A percentile compares a stretch with the other conserved stretches of the same genome.
Evolutionary conservation across 2,113 vertebrate species (phyloP).

Genomic region (Neotragus pygmaeus): DNA sequence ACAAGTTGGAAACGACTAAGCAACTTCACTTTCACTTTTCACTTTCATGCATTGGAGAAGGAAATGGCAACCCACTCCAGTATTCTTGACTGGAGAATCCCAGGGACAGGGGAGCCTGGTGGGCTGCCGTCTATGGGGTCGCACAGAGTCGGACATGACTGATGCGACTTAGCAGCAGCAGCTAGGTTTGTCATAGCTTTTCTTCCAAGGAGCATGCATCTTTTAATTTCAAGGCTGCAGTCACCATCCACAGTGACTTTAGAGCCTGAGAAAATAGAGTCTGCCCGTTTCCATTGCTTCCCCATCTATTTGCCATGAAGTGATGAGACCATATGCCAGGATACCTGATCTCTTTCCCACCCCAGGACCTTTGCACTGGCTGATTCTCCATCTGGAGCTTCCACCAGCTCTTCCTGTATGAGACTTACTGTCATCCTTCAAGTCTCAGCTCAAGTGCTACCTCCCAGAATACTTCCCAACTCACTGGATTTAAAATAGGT

Average conservation of each 20-base stretch:
- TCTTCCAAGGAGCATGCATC: neutral
- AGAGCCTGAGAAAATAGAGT: neutral
- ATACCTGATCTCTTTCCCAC: neutral
- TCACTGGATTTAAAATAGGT: neutral
- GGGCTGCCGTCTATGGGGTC: neutral
- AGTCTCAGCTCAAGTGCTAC: neutral
- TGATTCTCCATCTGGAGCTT: neutral
- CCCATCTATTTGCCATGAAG: neutral
- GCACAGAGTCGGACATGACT: neutral
- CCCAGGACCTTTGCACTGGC: neutral
- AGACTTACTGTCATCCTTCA: neutral
- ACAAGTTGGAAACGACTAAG: rapidly evolving
- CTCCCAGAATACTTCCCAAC: neutral
- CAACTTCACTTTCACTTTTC: neutral
- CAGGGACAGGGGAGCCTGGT: neutral
- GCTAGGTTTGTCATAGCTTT: neutral
- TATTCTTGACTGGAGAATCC: neutral
- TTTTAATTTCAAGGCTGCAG: neutral
- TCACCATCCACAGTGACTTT: neutral
- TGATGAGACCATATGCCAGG: neutral
- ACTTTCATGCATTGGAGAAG: neutral
- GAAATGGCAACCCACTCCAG: neutral
- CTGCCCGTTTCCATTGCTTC: neutral
- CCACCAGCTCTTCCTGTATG: neutral
- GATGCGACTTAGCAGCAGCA: neutral